Base-by-base conservation (phyloP, 2,797 vertebrate species). In the Xiphophorus birchmanni region DNA sequence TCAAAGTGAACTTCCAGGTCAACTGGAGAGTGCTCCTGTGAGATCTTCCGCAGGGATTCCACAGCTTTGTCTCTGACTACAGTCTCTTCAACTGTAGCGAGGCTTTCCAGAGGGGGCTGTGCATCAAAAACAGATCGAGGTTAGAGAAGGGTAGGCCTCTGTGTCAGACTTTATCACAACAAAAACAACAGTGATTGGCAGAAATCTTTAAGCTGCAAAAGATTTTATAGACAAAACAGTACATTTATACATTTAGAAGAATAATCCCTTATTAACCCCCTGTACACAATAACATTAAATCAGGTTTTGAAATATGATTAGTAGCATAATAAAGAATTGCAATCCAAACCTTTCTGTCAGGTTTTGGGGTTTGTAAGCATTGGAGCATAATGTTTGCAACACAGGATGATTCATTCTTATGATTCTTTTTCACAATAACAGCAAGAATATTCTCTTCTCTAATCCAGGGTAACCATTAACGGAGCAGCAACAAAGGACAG, bases 1-100 rank as follows among this genome's bases (percentile, higher is more conserved):
- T 97, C 97, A 88, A 97, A 97, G 82, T 97, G 97, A 82, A 97
- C 97, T 90, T 97, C 97, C 84, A 97, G 94, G 92, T 97, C 97
- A 81, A 96, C 96, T 50, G 97, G 96, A 76, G 96, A 97, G 89
- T 97, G 97, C 90, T 97, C 97, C 90, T 97, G 96, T 75, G 96
- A 97, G 90, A 97, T 97, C 89, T 97, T 97, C 10, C 97, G 93
- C 92, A 97, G 94, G 6, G 97, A 97, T 77, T 97, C 97, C 77
- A 97, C 97, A 0, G 97, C 97, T 93, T 97, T 97, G 90, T 97
- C 97, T 72, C 96, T 90, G 84, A 97, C 97, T 32, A 97, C 97
- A 0, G 97, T 97, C 92, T 97, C 97, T 94, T 97, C 97, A 73
- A 97, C 97, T 12, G 97, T 97, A 29, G 97, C 97, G 67, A 97